Percentiles rank a stretch among this genome's conserved stretches.
Evolutionary conservation across 2,797 vertebrate genomes (phyloP).

Genomic region (Falco columbarius): DNA sequence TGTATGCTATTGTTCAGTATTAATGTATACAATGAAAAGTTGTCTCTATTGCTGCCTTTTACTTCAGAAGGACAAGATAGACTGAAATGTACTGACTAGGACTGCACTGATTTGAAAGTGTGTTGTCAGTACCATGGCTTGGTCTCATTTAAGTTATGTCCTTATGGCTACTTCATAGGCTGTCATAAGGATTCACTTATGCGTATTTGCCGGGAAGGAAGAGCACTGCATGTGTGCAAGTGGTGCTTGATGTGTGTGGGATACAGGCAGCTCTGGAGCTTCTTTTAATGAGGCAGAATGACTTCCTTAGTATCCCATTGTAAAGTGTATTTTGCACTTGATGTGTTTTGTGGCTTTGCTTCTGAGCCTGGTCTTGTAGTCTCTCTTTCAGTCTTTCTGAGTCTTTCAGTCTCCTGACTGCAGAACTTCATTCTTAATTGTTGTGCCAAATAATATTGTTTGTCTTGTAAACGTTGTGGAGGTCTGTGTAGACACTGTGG

Average conservation of each 20-base stretch:
- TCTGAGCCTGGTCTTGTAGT: neutral
- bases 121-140: neutral
- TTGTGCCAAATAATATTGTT: neutral
- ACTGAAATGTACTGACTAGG: neutral
- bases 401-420: neutral
- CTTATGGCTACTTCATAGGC: neutral
- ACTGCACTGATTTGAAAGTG: neutral
- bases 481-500: neutral
- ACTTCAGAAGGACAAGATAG: neutral
- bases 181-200: neutral
- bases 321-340: neutral
- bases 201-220: neutral
- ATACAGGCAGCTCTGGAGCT: neutral
- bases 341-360: neutral
- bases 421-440: neutral
- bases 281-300: neutral
- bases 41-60: neutral
- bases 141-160: neutral
- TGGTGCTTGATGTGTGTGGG: neutral
- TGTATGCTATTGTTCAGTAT: neutral
- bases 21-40: neutral
- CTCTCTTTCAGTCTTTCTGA: neutral
- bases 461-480: neutral
- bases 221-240: neutral
- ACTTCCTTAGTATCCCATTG: neutral